These are phyloP conservation scores for Pissodes strobi DNA, from an alignment of 1,140 invertebrate species.

Conservation along the genomic window DNA sequence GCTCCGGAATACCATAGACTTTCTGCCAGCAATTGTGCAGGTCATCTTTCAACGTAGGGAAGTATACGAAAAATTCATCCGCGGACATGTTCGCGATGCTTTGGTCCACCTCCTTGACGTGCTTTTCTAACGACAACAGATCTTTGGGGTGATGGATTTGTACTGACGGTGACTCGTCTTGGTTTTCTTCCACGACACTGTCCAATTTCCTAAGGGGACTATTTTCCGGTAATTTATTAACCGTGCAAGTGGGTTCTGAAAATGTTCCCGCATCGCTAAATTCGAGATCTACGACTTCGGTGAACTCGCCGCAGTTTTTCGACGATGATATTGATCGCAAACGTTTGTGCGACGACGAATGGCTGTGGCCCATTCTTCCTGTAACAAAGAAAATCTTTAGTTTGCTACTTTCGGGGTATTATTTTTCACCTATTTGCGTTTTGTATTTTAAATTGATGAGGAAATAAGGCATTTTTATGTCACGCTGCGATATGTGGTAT, in stretches of 20 bases:
- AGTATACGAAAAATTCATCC: slow-evolving; percentile 29
- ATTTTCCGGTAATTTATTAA: too few relatives aligned
- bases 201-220: neutral
- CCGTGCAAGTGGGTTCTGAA: neutral
- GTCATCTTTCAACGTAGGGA: slow-evolving; percentile 29
- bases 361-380: slow-evolving; percentile 23
- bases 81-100: neutral
- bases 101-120: slow-evolving; percentile 17
- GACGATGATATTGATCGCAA: slow-evolving; percentile 12
- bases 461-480: too few relatives aligned
- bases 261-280: slow-evolving; percentile 16
- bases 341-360: slow-evolving; percentile 23
- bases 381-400: neutral
- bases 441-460: too few relatives aligned
- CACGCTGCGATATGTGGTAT: too few relatives aligned
- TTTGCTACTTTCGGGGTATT: too few relatives aligned
- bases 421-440: too few relatives aligned
- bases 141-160: slow-evolving; percentile 18
- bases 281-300: slow-evolving; percentile 34
- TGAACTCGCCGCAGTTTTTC: slow-evolving; percentile 18
- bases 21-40: slow-evolving; percentile 34
- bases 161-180: too few relatives aligned
- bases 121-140: slow-evolving; percentile 9
- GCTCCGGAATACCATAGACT: slow-evolving; percentile 22
- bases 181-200: neutral